Evolutionary conservation across 2,888 invertebrate species (phyloP).

Genomic region (Synanthedon formicaeformis): DNA sequence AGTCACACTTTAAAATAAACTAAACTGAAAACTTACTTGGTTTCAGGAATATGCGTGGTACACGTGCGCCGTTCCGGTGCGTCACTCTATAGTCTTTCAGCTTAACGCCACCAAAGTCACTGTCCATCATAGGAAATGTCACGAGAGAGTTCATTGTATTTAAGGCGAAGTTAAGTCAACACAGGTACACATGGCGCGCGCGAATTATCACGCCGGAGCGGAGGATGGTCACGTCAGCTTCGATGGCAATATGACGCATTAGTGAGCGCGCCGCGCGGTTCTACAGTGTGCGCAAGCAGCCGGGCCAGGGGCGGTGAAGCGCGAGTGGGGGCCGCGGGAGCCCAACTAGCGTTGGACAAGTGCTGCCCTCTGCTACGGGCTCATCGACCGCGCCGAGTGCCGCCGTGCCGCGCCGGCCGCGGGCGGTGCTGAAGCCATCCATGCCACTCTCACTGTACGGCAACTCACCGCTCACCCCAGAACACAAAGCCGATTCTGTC

Average conservation of each 20-base stretch:
- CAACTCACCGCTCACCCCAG: slow-evolving; percentile 20
- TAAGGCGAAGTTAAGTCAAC: slow-evolving; percentile 22
- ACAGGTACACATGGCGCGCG: slow-evolving; percentile 64
- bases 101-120: slow-evolving; percentile 49
- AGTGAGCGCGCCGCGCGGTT: slow-evolving; percentile 66
- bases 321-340: slow-evolving; percentile 32
- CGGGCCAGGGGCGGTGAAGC: slow-evolving; percentile 27
- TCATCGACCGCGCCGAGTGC: slow-evolving; percentile 56
- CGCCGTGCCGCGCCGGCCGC: slow-evolving; percentile 49
- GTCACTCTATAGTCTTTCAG: slow-evolving; percentile 29
- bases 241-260: slow-evolving; percentile 63
- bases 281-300: slow-evolving; percentile 51
- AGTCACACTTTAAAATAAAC: slow-evolving; percentile 63
- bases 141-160: slow-evolving; percentile 9
- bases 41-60: slow-evolving; percentile 30
- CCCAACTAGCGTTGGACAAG: slow-evolving; percentile 41
- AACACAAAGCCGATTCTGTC: not conserved
- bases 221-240: slow-evolving; percentile 42
- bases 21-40: slow-evolving; percentile 52
- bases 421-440: slow-evolving; percentile 26
- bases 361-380: slow-evolving; percentile 66
- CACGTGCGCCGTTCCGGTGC: slow-evolving; percentile 56
- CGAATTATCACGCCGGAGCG: slow-evolving; percentile 30
- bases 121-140: slow-evolving; percentile 28
- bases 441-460: slow-evolving; percentile 47